Evolutionary conservation across 2,888 invertebrate species (phyloP).

Genomic region (Anticlea derivata): DNA sequence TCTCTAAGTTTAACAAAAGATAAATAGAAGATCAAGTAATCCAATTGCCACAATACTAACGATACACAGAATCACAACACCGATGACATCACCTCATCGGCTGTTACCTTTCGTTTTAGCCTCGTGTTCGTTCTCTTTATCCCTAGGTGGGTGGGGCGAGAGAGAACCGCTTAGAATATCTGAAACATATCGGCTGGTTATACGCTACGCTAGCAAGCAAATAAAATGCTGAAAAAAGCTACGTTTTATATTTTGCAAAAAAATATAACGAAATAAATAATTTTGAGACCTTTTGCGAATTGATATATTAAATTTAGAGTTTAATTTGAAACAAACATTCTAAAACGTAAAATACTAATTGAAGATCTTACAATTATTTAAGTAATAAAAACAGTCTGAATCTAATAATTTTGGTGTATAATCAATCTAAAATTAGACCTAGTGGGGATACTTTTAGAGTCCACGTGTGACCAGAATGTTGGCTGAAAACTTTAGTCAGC

Average conservation of each 20-base stretch:
- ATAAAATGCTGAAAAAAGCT: conserved; percentile 2
- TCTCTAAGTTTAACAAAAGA: too few relatives aligned
- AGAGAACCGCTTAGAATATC: conserved; percentile 91
- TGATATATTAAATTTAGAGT: neutral
- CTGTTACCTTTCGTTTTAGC: conserved; percentile 89
- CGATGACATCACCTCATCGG: conserved; percentile 32
- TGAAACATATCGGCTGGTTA: conserved; percentile 78
- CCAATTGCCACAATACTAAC: conserved; percentile 48
- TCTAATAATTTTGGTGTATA: too few relatives aligned
- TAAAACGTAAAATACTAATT: too few relatives aligned
- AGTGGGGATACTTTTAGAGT: too few relatives aligned
- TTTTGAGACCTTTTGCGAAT: too few relatives aligned
- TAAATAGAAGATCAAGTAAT: conserved; percentile 13
- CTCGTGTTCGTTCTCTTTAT: conserved; percentile 89
- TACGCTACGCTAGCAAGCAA: conserved; percentile 23
- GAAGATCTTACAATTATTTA: too few relatives aligned
- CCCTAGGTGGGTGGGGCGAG: conserved; percentile 83
- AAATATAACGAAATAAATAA: neutral
- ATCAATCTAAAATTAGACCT: too few relatives aligned
- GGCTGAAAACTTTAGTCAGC: too few relatives aligned
- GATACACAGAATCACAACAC: conserved; percentile 58
- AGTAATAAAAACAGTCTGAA: too few relatives aligned
- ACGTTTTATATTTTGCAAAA: neutral
- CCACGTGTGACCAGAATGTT: too few relatives aligned
- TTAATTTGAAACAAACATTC: neutral